Percentiles rank a stretch among this genome's conserved stretches.
phyloP scores from a whole-genome alignment of 1,140 invertebrate genomes.

The Ceratosolen solmsi region DNA sequence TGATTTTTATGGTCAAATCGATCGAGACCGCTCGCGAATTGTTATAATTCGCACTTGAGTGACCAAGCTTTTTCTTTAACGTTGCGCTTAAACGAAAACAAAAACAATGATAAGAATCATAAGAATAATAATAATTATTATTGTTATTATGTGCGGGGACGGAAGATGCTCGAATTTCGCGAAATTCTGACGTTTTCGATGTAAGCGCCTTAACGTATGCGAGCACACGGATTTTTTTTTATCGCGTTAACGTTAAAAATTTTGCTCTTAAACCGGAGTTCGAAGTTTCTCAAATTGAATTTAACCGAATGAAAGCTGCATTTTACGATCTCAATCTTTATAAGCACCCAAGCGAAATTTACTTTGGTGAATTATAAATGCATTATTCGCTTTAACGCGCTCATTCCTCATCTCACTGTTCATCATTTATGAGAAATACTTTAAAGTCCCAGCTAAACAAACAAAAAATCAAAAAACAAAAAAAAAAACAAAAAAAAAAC shows the following conservation, averaged over 20 bases:
- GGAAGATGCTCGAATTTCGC: not conserved
- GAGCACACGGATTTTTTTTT: not conserved
- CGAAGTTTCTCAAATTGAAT: not conserved
- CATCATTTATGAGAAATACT: no score
- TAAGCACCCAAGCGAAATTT: not conserved
- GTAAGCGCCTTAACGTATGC: not conserved
- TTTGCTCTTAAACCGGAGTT: not conserved
- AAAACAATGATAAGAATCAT: no score
- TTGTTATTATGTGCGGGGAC: no score
- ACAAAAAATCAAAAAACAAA: no score
- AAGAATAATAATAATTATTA: no score
- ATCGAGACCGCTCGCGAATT: not conserved
- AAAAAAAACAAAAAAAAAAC: no score
- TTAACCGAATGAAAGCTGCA: not conserved
- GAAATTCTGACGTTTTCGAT: not conserved
- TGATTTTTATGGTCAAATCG: constrained; percentile 29
- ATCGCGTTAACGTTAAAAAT: not conserved
- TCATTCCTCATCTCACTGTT: no score
- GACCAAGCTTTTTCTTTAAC: not conserved
- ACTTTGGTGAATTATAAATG: not conserved
- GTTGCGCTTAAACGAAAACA: not conserved
- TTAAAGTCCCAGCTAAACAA: no score
- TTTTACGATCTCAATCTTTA: not conserved
- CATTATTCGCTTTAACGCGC: no score
- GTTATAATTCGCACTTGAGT: not conserved